Evolutionary conservation across 2,113 vertebrate species (phyloP).

Genomic region (Hippopotamus amphibius): DNA sequence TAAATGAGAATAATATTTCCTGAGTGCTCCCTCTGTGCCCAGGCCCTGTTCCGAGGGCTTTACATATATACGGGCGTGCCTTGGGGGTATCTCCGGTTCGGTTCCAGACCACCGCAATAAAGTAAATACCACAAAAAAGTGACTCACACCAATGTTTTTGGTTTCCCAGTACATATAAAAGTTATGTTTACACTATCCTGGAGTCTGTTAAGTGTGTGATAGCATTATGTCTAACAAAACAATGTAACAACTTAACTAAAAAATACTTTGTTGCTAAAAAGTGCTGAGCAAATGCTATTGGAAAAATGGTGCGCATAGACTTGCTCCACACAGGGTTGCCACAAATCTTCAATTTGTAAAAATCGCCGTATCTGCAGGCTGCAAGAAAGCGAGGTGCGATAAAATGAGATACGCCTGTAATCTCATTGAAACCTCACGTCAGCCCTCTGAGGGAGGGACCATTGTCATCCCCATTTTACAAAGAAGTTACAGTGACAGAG

Average conservation of each 20-base stretch:
- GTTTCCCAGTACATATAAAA: neutral
- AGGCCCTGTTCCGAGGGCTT: neutral
- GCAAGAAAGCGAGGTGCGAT: neutral
- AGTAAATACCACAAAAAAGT: neutral
- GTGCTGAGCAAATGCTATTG: neutral
- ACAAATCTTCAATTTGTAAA: neutral
- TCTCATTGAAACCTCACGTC: neutral
- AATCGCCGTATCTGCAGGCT: neutral
- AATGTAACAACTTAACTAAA: neutral
- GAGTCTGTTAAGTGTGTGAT: neutral
- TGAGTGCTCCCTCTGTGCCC: neutral
- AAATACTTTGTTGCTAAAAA: neutral
- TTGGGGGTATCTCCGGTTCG: neutral
- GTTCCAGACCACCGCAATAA: neutral
- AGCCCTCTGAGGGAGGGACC: neutral
- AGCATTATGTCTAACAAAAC: neutral
- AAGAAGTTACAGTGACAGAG: neutral
- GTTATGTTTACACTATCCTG: neutral
- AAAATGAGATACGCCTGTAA: neutral
- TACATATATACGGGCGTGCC: neutral
- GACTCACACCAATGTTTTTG: neutral
- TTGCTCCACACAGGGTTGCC: neutral
- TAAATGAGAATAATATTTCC: neutral
- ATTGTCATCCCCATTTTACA: neutral
- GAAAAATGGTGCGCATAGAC: neutral